Base-by-base conservation (phyloP, 2,888 invertebrate species). In the Eristalis intricaria region DNA sequence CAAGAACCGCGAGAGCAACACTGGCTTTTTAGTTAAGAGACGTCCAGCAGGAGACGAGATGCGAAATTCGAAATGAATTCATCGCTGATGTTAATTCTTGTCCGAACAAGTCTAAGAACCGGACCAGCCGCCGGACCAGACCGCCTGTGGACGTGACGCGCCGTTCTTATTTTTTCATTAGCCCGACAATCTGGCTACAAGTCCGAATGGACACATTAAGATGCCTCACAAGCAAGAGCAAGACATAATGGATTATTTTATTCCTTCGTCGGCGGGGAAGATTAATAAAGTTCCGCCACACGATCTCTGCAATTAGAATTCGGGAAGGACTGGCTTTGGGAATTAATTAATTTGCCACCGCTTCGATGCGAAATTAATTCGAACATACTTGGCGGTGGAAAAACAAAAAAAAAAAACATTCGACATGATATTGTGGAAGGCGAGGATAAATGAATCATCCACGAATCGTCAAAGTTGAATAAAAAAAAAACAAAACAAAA, bases 31-130 rank as follows among this genome's bases (percentile, higher is more conserved):
- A 15, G 40, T 66, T 50, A 32, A 38, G 22, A 40, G 63, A 32
- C 1, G 15, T 35, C n/a, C 63, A 19, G n/a, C 29, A 13, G 32
- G 13, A 68, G 38, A 35, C 4, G 22, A 65, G 40, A 60, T 76
- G 71, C 79, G 71, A 84, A 80, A 76, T 77, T 66, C 60, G 71
- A 77, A 73, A 68, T 32, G 73, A 73, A 77, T 84, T 80, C 71
- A 71, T 58, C 56, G 2, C 13, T 5, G 64, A 43, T 19, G 58
- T 78, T 58, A 65, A 63, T 77, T 63, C 56, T 15, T 78, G 68
- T 73, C 73, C 68, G 43, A 32, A 13, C 32, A 13, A 43, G 40
- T 11, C 13, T 60, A 40, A 29, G 7, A 29, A 29, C 29, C 19
- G 10, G 38, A 35, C 60, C 61, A 50, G 29, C 15, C 50, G 23